A percentile compares a stretch with the other conserved stretches of the same genome.
Conservation (phyloP, 2,888 invertebrate genomes). For the Scrobipalpa costella region DNA sequence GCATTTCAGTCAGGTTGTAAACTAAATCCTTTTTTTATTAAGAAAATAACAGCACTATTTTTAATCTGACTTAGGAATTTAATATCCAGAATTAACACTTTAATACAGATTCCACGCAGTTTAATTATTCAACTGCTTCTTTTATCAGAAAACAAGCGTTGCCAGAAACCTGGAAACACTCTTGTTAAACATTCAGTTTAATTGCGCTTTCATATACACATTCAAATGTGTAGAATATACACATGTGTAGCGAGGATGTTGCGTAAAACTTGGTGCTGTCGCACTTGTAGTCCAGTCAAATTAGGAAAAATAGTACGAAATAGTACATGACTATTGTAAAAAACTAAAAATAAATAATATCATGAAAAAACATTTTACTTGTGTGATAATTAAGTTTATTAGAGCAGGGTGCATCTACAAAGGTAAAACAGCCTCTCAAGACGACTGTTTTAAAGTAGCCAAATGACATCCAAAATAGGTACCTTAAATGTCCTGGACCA, state of each 20-base stretch:
- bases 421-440: no score
- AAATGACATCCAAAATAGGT: no score
- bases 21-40: no score
- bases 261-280: not conserved
- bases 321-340: no score
- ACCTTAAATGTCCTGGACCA: not conserved
- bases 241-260: not conserved
- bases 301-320: not conserved
- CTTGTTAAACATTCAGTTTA: not conserved
- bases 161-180: not conserved
- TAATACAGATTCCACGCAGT: not conserved
- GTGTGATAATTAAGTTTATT: no score
- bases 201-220: not conserved
- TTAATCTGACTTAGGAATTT: no score
- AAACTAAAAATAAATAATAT: no score
- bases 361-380: no score
- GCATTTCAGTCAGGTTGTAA: no score
- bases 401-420: no score
- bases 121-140: not conserved
- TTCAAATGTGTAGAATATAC: not conserved
- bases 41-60: no score
- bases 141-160: not conserved
- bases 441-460: not conserved
- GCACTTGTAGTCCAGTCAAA: constrained; percentile 1
- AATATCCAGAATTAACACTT: not conserved